Base-by-base conservation (phyloP, 2,113 vertebrate genomes). In the Oplegnathus fasciatus region DNA sequence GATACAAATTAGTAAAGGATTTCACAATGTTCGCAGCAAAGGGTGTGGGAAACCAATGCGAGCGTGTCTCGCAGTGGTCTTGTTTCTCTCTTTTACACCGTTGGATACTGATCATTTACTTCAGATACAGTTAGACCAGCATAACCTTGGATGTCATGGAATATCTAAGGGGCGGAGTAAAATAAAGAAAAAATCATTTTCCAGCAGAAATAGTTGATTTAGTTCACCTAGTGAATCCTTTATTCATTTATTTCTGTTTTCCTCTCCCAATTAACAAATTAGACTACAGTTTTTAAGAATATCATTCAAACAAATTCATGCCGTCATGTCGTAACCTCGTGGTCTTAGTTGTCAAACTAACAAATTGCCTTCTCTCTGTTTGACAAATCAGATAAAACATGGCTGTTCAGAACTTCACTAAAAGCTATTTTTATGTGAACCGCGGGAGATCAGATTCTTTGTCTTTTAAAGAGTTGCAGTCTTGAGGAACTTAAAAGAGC, bases 1-100 rank as follows among this genome's bases (percentile, higher is more conserved):
- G 85, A 80, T 75, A 34, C 57, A 85, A 86, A 85, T 86, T 86
- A 89, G 75, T 62, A 10, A 83, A 76, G 80, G 28, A 91, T 92
- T 88, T 84, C 70, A 80, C 73, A 78, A 81, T 70, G 46, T 72
- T 70, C 9, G 8, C 15, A 65, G 57, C 13, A 64, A 68, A 85
- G 69, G 76, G 73, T 61, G 67, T 83, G 62, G 71, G 78, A 40
- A 79, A 60, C n/a, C 22, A 9, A 18, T 61, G 44, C 11, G 2
- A 80, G n/a, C 6, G 48, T 66, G 64, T 83, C 54, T 77, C 30
- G 32, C 0, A 77, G 40, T 9, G n/a, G 9, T 37, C 17, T 61
- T 30, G 10, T 44, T 75, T 46, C 10, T 67, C 18, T 46, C 52
- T 44, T 64, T 42, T 44, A 58, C 78, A 34, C 50, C 22, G 24